phyloP scores from a whole-genome alignment of 1,140 invertebrate species.

The Drosophila kohkoa region DNA sequence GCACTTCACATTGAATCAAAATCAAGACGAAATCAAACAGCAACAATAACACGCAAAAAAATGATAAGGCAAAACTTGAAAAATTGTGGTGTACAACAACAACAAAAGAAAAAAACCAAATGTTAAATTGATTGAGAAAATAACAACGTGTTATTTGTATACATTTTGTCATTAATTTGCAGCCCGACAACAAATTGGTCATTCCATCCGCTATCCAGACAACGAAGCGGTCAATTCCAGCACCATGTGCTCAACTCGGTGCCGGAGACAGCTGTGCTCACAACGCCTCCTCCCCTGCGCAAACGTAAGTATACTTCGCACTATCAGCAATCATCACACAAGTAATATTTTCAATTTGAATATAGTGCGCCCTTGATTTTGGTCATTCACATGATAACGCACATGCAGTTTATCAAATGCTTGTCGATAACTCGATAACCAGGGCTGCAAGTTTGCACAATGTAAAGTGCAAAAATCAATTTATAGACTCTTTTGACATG shows the following conservation, averaged over 20 bases:
- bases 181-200: constrained; percentile 73
- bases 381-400: constrained; percentile 15
- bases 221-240: constrained; percentile 60
- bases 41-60: constrained; percentile 8
- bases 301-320: constrained; percentile 57
- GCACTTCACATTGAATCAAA: constrained; percentile 74
- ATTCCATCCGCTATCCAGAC: constrained; percentile 71
- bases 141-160: constrained; percentile 46
- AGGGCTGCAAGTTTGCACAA: background rate
- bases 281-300: constrained; percentile 64
- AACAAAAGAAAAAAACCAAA: constrained; percentile 25
- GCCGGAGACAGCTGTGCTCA: constrained; percentile 65
- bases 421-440: constrained; percentile 27
- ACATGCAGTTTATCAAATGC: background rate
- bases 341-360: constrained; percentile 26
- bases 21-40: constrained; percentile 71
- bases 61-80: constrained; percentile 63
- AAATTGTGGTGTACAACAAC: constrained; percentile 9
- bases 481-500: no score
- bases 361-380: constrained; percentile 10
- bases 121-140: constrained; percentile 48
- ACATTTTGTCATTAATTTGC: constrained; percentile 25
- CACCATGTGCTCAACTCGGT: constrained; percentile 72
- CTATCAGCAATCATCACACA: constrained; percentile 1
- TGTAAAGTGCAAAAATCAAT: no score